These are phyloP conservation scores for Hemiscyllium ocellatum DNA, from an alignment of 2,113 vertebrate species.

Conservation along the genomic window DNA sequence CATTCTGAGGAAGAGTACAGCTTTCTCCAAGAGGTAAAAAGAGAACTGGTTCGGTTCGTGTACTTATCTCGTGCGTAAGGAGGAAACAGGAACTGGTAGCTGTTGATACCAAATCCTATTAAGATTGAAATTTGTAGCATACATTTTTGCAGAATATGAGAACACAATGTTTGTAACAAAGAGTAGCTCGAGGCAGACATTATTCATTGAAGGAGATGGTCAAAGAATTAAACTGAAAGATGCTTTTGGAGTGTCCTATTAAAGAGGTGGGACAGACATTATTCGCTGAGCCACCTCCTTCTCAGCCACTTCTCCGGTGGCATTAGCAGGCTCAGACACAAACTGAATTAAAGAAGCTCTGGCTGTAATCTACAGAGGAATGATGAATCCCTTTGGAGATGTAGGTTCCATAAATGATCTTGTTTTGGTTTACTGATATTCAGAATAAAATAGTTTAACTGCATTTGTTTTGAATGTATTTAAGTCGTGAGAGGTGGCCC, in stretches of 20 bases:
- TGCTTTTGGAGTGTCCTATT: background rate
- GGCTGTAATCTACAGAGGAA: background rate
- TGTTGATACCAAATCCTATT: background rate
- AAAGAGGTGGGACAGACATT: background rate
- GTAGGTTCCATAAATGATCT: background rate
- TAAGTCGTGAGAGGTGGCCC: background rate
- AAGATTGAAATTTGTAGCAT: background rate
- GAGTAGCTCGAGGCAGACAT: background rate
- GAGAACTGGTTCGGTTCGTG: background rate
- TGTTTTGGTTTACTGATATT: background rate
- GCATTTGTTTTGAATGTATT: background rate
- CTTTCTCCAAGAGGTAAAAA: slow-evolving; percentile 51
- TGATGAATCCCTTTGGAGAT: background rate
- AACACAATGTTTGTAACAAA: background rate
- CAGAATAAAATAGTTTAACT: background rate
- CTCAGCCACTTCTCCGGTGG: background rate
- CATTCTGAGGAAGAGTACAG: slow-evolving; percentile 40
- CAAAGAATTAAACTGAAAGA: background rate
- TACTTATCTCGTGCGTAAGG: background rate
- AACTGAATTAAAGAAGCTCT: background rate
- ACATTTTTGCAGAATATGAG: background rate
- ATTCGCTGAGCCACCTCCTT: background rate
- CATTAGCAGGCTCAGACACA: background rate
- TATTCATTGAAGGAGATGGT: background rate
- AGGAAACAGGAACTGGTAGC: background rate